Percentiles rank a stretch among this genome's conserved stretches.
phyloP scores from a whole-genome alignment of 2,888 invertebrate species.

The Seira sanloemensis region DNA sequence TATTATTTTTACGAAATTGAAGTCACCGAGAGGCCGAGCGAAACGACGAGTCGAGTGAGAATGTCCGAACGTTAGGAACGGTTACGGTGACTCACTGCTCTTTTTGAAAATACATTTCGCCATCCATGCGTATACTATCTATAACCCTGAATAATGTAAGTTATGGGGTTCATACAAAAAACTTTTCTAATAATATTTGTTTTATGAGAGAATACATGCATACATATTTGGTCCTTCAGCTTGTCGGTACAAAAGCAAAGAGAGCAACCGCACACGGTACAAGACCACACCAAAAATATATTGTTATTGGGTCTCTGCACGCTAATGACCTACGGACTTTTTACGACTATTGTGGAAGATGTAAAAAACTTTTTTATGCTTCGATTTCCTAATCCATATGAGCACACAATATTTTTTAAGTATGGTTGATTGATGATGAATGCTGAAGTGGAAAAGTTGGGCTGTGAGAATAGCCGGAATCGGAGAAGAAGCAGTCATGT shows the following conservation, averaged over 20 bases:
- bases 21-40: background rate
- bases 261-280: background rate
- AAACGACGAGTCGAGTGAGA: background rate
- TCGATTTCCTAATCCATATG: background rate
- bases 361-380: background rate
- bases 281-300: background rate
- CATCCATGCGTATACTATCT: background rate
- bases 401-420: background rate
- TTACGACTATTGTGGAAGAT: conserved; percentile 15
- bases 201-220: too few species aligned
- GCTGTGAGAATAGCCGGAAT: background rate
- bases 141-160: background rate
- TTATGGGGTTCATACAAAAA: background rate
- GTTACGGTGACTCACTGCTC: background rate
- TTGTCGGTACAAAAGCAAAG: background rate
- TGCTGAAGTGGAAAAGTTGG: background rate
- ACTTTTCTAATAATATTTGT: background rate
- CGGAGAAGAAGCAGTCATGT: too few species aligned
- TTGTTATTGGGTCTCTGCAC: conserved; percentile 28
- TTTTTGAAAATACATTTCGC: background rate
- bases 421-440: background rate
- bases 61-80: too few species aligned
- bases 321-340: conserved; percentile 25
- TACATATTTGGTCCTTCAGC: background rate
- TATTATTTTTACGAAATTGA: background rate